Conservation (phyloP, 1,140 invertebrate species). For the Hyles euphorbiae region DNA sequence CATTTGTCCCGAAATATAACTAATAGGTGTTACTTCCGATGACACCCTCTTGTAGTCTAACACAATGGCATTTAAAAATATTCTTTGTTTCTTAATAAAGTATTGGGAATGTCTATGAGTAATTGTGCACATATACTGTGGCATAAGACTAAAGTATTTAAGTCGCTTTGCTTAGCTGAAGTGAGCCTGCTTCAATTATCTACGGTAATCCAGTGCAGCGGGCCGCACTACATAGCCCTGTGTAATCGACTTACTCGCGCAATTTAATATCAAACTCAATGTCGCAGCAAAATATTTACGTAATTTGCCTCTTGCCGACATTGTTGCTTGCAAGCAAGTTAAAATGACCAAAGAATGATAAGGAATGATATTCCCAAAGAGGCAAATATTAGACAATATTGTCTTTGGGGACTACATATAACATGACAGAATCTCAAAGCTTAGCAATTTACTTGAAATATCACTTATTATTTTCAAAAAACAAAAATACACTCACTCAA, state of each 20-base stretch:
- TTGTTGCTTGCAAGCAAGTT: conserved; percentile 23
- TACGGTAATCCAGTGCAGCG: conserved; percentile 44
- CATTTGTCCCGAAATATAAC: not conserved
- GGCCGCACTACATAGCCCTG: conserved; percentile 39
- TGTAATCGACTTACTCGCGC: conserved; percentile 52
- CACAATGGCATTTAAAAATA: too few relatives aligned
- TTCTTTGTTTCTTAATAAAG: too few relatives aligned
- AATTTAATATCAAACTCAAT: conserved; percentile 58
- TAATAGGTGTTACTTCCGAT: too few relatives aligned
- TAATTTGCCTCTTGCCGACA: conserved; percentile 31
- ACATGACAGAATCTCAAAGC: too few relatives aligned
- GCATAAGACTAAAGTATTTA: conserved; percentile 20
- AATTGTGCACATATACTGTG: too few relatives aligned
- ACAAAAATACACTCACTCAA: too few relatives aligned
- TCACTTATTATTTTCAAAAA: too few relatives aligned
- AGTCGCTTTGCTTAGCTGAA: conserved; percentile 23
- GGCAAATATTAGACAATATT: too few relatives aligned
- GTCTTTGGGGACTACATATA: too few relatives aligned
- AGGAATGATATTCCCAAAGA: not conserved
- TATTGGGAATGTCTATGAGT: too few relatives aligned
- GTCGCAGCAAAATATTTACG: conserved; percentile 51
- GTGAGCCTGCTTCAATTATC: conserved; percentile 40
- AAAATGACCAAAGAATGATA: conserved; percentile 8
- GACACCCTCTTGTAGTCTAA: too few relatives aligned
- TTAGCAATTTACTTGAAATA: too few relatives aligned